Evolutionary conservation across 1,140 invertebrate species (phyloP).

Genomic region (Brachionus paranguensis): DNA sequence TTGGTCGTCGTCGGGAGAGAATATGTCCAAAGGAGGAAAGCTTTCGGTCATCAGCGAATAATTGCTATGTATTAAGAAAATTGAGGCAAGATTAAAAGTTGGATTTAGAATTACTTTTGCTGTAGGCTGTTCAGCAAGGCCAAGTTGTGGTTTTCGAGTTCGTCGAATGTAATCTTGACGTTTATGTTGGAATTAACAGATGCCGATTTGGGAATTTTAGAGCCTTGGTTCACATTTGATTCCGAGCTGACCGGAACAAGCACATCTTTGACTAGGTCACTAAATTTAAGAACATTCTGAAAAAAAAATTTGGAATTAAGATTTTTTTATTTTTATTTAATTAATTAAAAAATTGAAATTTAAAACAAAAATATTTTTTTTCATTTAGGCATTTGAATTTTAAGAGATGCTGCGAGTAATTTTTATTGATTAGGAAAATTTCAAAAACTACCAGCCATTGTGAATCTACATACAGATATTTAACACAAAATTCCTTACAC

Average conservation of each 20-base stretch:
- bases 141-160: constrained; percentile 12
- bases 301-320: not conserved
- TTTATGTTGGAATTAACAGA: constrained; percentile 26
- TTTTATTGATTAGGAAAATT: no score
- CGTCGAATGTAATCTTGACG: constrained; percentile 24
- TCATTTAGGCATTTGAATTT: no score
- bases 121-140: constrained; percentile 21
- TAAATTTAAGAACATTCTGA: constrained; percentile 40
- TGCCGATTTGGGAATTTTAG: constrained; percentile 11
- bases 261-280: constrained; percentile 27
- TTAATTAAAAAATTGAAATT: not conserved
- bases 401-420: no score
- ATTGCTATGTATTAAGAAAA: not conserved
- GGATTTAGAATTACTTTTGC: not conserved
- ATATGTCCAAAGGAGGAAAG: constrained; percentile 39
- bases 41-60: constrained; percentile 35
- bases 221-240: not conserved
- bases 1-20: constrained; percentile 24
- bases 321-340: not conserved
- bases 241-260: not conserved
- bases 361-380: no score
- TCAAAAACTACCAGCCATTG: no score
- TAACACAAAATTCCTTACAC: no score
- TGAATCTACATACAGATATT: no score
- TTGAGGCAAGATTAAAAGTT: not conserved